Percentiles rank a stretch among this genome's conserved stretches.
These are phyloP conservation scores for Myiopsitta monachus DNA, from an alignment of 2,113 vertebrate species.

Conservation along the genomic window DNA sequence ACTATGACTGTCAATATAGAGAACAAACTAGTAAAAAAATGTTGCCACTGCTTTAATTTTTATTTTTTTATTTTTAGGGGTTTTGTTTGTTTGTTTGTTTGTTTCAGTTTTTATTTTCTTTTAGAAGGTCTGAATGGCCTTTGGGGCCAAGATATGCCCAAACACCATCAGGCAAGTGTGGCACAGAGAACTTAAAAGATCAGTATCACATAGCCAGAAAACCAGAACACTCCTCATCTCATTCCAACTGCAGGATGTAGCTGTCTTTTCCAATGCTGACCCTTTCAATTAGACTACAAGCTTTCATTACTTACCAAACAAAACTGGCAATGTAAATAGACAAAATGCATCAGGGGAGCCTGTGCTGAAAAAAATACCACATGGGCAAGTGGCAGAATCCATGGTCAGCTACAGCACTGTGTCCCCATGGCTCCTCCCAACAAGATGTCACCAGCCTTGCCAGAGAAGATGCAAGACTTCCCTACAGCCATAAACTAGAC, in stretches of 20 bases:
- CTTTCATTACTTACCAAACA: background rate
- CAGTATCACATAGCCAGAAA: background rate
- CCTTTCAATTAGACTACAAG: background rate
- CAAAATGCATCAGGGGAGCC: background rate
- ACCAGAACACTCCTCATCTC: accelerated
- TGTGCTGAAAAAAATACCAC: background rate
- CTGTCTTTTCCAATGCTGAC: background rate
- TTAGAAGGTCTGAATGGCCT: background rate
- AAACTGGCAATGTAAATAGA: accelerated
- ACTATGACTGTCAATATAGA: background rate
- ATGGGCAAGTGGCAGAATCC: background rate
- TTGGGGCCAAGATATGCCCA: background rate
- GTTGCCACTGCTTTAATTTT: background rate
- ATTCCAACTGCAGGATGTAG: background rate
- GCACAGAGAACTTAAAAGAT: background rate
- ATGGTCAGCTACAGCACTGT: accelerated
- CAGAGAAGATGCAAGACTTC: background rate
- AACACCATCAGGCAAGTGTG: accelerated
- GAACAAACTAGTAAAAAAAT: background rate
- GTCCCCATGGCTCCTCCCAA: background rate
- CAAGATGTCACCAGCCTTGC: background rate
- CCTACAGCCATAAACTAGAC: accelerated
- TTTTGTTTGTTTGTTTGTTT: background rate
- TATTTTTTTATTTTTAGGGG: background rate
- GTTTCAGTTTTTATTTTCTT: background rate